Conservation (phyloP, 2,888 invertebrate species). For the Troides oblongomaculatus region DNA sequence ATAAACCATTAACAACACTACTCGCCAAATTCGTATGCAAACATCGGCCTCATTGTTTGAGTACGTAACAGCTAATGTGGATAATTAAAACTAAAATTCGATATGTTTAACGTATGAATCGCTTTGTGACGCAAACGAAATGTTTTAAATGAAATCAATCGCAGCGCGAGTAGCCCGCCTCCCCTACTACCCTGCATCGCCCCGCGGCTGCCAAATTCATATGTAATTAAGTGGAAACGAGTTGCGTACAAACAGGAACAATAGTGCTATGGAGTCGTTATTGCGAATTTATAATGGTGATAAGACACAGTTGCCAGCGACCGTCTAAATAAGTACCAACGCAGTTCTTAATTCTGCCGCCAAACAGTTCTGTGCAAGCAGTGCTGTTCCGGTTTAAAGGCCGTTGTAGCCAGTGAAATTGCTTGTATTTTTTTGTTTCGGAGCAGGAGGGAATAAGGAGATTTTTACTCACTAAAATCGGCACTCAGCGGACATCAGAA, state of each 20-base stretch:
- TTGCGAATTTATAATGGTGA: slow-evolving; percentile 4
- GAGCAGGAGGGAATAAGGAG: too few species aligned
- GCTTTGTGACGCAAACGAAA: slow-evolving; percentile 24
- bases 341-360: too few species aligned
- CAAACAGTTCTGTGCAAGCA: too few species aligned
- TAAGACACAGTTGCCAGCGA: too few species aligned
- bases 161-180: slow-evolving; percentile 41
- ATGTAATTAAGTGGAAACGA: slow-evolving; percentile 51
- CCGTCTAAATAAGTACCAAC: too few species aligned
- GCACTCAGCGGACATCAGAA: too few species aligned
- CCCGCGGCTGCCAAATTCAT: slow-evolving; percentile 37
- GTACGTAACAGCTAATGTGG: slow-evolving; percentile 11
- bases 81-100: slow-evolving; percentile 13
- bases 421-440: too few species aligned
- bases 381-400: too few species aligned
- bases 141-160: slow-evolving; percentile 38
- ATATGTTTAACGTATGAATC: slow-evolving; percentile 17
- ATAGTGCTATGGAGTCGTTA: slow-evolving; percentile 36
- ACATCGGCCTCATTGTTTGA: slow-evolving; percentile 11
- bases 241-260: slow-evolving; percentile 29
- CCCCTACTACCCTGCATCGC: too few species aligned
- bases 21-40: slow-evolving; percentile 6
- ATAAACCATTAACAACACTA: neutral
- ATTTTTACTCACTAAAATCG: too few species aligned
- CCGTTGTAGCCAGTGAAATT: too few species aligned